These are phyloP conservation scores for Ivindomyrus marchei DNA, from an alignment of 2,113 vertebrate species.

Conservation along the genomic window DNA sequence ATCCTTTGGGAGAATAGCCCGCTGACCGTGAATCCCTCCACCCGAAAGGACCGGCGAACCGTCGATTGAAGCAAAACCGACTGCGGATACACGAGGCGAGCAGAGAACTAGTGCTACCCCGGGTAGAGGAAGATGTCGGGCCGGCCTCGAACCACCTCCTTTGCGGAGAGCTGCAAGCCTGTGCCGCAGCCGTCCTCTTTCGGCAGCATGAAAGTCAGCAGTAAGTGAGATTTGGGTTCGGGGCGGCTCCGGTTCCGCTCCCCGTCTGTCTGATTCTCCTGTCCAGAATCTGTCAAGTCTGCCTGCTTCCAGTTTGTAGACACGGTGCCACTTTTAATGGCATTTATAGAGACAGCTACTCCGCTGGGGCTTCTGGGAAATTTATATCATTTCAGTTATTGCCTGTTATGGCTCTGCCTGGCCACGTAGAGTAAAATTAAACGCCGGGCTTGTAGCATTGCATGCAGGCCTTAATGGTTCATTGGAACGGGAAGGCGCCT, in stretches of 20 bases:
- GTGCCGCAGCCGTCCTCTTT: constrained; percentile 95
- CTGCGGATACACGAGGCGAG: constrained; percentile 33
- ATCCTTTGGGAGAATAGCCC: constrained; percentile 26
- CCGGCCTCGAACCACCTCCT: constrained; percentile 98
- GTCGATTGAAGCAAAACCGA: constrained; percentile 1
- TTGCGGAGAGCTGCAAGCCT: constrained; percentile 98
- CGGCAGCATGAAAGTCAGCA: constrained; percentile 99
- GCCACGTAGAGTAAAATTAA: not conserved
- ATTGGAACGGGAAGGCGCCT: not conserved
- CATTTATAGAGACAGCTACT: not conserved
- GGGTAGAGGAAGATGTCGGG: constrained; percentile 80
- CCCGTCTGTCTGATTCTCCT: not conserved
- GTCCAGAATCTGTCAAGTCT: not conserved
- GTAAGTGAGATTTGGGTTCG: constrained; percentile 71
- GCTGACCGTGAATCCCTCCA: not conserved
- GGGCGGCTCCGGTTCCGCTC: not conserved
- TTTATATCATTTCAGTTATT: not conserved
- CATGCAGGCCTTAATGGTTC: not conserved
- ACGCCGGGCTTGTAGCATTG: not conserved
- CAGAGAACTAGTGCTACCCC: constrained; percentile 28
- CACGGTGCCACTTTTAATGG: not conserved
- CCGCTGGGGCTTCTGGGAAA: not conserved
- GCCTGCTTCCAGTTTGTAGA: not conserved
- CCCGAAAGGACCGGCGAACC: not conserved
- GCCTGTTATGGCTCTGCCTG: not conserved